A percentile compares a stretch with the other conserved stretches of the same genome.
phyloP scores from a whole-genome alignment of 2,888 invertebrate species.

The Drepanosiphum platanoidis region DNA sequence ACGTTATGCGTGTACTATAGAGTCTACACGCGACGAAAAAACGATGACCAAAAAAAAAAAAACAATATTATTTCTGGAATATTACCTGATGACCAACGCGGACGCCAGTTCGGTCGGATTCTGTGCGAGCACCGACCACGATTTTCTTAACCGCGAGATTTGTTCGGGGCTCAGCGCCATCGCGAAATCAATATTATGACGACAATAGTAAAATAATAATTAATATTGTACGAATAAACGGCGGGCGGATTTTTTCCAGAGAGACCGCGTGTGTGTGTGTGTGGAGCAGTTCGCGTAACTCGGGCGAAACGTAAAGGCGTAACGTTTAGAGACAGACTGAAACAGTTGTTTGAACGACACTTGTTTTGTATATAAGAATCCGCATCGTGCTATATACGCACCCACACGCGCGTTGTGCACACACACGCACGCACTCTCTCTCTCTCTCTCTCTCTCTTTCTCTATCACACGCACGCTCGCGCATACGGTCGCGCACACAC shows the following conservation, averaged over 20 bases:
- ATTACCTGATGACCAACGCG: slow-evolving; percentile 36
- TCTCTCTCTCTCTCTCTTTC: background rate
- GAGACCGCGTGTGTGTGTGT: too few species aligned
- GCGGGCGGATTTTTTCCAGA: background rate
- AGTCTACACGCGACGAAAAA: too few species aligned
- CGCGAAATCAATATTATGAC: background rate
- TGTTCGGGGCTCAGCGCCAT: slow-evolving; percentile 36
- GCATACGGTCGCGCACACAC: background rate
- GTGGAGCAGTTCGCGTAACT: background rate
- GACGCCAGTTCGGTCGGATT: slow-evolving; percentile 32
- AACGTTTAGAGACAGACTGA: slow-evolving; percentile 52
- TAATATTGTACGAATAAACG: too few species aligned
- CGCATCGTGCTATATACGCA: slow-evolving; percentile 10
- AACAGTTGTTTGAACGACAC: slow-evolving; percentile 17
- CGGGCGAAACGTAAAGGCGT: slow-evolving; percentile 27
- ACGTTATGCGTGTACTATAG: too few species aligned
- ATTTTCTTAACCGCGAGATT: slow-evolving; percentile 12
- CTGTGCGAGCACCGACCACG: slow-evolving; percentile 31
- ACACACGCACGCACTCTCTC: background rate
- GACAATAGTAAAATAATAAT: too few species aligned
- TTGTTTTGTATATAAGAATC: slow-evolving; percentile 4
- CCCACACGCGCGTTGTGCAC: background rate
- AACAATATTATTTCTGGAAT: too few species aligned
- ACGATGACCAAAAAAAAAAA: too few species aligned
- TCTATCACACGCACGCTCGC: background rate